Conservation (phyloP, 1,140 invertebrate genomes). For the Cherax destructor region DNA sequence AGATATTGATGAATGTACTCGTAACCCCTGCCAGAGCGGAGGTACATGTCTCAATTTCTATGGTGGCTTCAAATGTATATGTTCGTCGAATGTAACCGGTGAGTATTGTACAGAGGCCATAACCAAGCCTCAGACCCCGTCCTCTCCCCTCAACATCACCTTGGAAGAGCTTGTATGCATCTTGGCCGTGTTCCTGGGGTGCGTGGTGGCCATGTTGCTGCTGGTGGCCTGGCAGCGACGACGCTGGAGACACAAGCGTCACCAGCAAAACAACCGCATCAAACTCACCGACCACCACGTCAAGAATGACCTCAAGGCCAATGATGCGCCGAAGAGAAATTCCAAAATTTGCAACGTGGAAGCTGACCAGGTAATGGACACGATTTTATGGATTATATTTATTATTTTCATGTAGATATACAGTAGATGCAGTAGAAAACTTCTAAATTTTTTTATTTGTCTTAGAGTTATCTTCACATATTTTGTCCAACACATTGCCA, state of each 20-base stretch:
- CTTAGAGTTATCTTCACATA: slow-evolving; percentile 7
- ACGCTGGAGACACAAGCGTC: slow-evolving; percentile 64
- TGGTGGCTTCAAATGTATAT: slow-evolving; percentile 84
- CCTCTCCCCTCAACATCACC: slow-evolving; percentile 52
- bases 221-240: slow-evolving; percentile 66
- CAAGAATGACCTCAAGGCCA: slow-evolving; percentile 71
- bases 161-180: slow-evolving; percentile 68
- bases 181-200: slow-evolving; percentile 64
- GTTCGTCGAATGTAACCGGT: slow-evolving; percentile 85
- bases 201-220: slow-evolving; percentile 66
- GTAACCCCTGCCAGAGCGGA: slow-evolving; percentile 77
- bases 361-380: slow-evolving; percentile 70
- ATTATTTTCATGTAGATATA: slow-evolving; percentile 16
- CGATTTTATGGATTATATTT: slow-evolving; percentile 24
- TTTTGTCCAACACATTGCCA: slow-evolving; percentile 9
- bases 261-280: slow-evolving; percentile 70
- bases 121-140: slow-evolving; percentile 2
- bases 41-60: slow-evolving; percentile 91
- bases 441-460: slow-evolving; percentile 8
- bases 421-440: neutral
- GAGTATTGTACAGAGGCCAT: slow-evolving; percentile 81
- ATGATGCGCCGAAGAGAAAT: slow-evolving; percentile 67
- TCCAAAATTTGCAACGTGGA: slow-evolving; percentile 72
- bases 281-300: slow-evolving; percentile 68
- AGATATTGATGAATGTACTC: slow-evolving; percentile 75